These are phyloP conservation scores for Halcyon badia DNA, from an alignment of 2,797 vertebrate species.

Conservation along the genomic window DNA sequence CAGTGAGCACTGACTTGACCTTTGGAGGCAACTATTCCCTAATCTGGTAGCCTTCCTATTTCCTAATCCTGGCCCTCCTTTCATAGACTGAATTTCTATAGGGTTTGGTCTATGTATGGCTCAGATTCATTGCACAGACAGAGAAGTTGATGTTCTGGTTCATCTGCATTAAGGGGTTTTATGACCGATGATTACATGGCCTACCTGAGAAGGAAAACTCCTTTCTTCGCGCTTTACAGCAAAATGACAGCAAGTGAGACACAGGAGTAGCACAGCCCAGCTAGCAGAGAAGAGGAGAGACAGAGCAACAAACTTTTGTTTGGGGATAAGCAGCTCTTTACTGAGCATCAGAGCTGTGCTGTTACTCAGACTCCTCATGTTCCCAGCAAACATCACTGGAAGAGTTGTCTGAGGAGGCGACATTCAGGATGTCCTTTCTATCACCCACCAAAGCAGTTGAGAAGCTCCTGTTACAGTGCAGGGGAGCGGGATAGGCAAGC, in stretches of 20 bases:
- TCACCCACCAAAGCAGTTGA: constrained; percentile 77
- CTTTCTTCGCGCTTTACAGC: background rate
- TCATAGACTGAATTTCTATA: background rate
- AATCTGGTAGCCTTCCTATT: background rate
- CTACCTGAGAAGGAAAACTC: background rate
- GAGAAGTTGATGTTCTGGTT: background rate
- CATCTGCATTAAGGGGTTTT: background rate
- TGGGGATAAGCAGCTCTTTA: background rate
- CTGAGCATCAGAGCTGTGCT: background rate
- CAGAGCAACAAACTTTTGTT: background rate
- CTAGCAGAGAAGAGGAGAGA: background rate
- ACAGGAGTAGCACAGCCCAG: background rate
- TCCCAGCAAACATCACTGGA: constrained; percentile 11
- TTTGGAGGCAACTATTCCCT: background rate
- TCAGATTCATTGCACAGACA: background rate
- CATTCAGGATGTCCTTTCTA: constrained; percentile 66
- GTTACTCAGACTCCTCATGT: background rate
- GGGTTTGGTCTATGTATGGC: background rate
- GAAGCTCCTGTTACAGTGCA: constrained; percentile 77
- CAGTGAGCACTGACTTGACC: background rate
- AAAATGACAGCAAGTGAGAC: background rate
- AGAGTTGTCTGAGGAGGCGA: constrained; percentile 14
- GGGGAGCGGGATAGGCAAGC: constrained; percentile 57
- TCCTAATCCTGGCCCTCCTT: background rate
- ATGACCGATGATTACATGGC: background rate